Conservation (phyloP, 2,888 invertebrate species). For the Gastracanthus pulcherrimus region DNA sequence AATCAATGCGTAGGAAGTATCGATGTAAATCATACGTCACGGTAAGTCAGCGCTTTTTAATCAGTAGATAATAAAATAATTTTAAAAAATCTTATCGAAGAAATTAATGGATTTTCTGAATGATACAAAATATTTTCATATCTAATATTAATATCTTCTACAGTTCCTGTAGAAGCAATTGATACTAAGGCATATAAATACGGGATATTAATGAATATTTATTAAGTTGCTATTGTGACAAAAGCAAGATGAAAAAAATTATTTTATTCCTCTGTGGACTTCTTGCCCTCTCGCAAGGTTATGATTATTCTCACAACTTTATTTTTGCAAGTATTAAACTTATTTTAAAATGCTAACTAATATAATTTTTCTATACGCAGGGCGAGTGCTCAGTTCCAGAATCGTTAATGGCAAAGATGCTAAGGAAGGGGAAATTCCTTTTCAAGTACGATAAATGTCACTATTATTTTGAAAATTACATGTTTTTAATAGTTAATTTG, state of each 20-base stretch:
- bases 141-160: not conserved
- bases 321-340: not conserved
- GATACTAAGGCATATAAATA: not conserved
- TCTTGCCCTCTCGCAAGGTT: not conserved
- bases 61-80: not conserved
- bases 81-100: not conserved
- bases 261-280: not conserved
- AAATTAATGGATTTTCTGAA: not conserved
- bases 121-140: not conserved
- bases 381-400: conserved; percentile 8
- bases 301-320: not conserved
- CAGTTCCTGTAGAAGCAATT: not conserved
- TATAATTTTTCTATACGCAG: not conserved
- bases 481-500: not conserved
- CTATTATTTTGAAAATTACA: not conserved
- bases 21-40: not conserved
- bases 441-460: conserved; percentile 38
- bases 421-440: conserved; percentile 51
- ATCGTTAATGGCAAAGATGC: conserved; percentile 55
- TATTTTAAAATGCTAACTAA: not conserved
- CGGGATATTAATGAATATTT: not conserved
- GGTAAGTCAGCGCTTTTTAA: not conserved
- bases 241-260: not conserved
- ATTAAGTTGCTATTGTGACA: no score
- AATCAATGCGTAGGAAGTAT: not conserved